Percentiles rank a stretch among this genome's conserved stretches.
phyloP scores from a whole-genome alignment of 2,113 vertebrate genomes.

The cattle (Bos taurus) region DNA sequence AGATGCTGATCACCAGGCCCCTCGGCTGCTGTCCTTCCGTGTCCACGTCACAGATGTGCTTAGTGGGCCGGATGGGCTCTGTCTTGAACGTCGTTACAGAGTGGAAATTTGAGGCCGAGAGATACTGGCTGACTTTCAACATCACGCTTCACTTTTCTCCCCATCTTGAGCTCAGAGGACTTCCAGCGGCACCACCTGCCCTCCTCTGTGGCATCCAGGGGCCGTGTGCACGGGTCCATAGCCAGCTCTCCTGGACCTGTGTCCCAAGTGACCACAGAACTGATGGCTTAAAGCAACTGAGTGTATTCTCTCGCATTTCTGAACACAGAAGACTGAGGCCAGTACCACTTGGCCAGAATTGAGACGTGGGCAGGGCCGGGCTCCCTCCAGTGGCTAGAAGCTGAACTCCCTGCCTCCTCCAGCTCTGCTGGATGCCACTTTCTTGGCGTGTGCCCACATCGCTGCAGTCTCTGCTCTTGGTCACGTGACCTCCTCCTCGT shows the following conservation, averaged over 20 bases:
- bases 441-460: accelerated
- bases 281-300: neutral
- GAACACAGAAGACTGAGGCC: neutral
- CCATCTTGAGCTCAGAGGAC: neutral
- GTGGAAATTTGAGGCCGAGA: neutral
- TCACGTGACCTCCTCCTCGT: accelerated
- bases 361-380: neutral
- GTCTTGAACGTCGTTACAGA: neutral
- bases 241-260: too few species aligned
- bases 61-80: accelerated
- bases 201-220: neutral
- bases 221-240: accelerated
- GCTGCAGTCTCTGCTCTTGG: too few species aligned
- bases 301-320: accelerated
- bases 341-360: neutral
- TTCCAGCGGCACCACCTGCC: accelerated
- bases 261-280: neutral
- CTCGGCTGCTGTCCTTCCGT: accelerated
- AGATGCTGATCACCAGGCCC: accelerated
- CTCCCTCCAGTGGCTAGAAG: neutral
- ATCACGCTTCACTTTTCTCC: neutral
- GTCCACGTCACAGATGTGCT: neutral
- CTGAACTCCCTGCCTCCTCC: accelerated
- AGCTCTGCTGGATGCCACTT: accelerated
- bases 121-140: too few species aligned